Conservation (phyloP, 2,797 vertebrate genomes). For the Balearica regulorum region DNA sequence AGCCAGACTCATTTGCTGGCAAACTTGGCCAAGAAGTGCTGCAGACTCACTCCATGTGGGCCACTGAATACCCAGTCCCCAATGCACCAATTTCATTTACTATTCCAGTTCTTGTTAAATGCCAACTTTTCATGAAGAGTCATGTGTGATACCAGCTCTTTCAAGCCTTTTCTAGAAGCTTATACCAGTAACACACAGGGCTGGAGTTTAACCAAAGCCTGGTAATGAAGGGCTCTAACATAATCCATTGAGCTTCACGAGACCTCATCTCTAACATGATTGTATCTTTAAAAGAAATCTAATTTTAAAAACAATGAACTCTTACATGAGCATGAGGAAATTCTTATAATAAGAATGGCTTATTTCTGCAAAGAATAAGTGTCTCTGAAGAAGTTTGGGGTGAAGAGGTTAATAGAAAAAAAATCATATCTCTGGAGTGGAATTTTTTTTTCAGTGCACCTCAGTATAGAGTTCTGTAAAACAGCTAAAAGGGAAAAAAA, state of each 20-base stretch:
- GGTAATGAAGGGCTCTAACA: not conserved
- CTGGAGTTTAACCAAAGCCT: not conserved
- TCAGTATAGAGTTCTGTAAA: not conserved
- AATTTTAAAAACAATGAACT: not conserved
- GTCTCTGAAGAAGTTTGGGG: not conserved
- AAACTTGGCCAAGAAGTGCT: not conserved
- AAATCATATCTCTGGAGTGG: conserved; percentile 25
- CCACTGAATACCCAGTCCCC: not conserved
- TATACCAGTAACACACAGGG: not conserved
- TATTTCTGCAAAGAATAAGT: not conserved
- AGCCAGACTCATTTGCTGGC: rapidly evolving
- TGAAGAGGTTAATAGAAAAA: conserved; percentile 56
- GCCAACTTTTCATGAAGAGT: not conserved
- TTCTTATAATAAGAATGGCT: not conserved
- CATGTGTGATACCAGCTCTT: not conserved
- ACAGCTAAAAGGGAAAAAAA: not conserved
- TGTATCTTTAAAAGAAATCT: not conserved
- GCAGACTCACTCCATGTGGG: rapidly evolving
- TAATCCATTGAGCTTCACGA: not conserved
- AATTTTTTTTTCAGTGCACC: not conserved
- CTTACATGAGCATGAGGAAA: not conserved
- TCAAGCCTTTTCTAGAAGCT: not conserved
- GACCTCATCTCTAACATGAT: not conserved
- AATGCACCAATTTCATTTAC: not conserved
- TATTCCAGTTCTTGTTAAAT: not conserved